Conservation (phyloP, 2,797 vertebrate species). For the Acrossocheilus fasciatus region DNA sequence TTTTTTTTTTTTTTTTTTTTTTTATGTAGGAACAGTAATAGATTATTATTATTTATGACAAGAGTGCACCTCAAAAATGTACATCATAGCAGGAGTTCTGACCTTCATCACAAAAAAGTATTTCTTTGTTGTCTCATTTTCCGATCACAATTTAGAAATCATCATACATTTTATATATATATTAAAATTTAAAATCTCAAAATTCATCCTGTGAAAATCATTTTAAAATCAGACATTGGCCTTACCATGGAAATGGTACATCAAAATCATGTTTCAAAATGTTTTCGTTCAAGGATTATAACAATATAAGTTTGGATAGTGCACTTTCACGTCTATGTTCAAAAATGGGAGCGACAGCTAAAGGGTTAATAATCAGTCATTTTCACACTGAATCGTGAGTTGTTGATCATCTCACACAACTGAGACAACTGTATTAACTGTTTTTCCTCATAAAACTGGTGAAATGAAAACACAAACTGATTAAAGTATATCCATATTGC, state of each 20-base stretch:
- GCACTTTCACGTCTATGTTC: background rate
- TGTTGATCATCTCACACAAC: constrained; percentile 47
- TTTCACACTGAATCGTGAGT: constrained; percentile 17
- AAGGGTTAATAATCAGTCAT: background rate
- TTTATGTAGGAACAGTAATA: too few species aligned
- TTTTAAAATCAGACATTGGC: background rate
- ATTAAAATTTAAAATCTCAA: too few species aligned
- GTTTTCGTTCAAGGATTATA: background rate
- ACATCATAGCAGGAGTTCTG: background rate
- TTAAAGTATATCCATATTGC: background rate
- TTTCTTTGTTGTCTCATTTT: background rate
- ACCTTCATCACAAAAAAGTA: background rate
- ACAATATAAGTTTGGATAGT: background rate
- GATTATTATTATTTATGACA: too few species aligned
- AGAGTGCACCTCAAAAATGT: too few species aligned
- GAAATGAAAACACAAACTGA: background rate
- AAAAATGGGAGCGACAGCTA: background rate
- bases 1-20: too few species aligned
- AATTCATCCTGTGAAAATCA: background rate
- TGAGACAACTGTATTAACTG: background rate
- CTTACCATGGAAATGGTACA: background rate
- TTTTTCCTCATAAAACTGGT: background rate
- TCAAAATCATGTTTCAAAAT: background rate
- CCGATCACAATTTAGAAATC: background rate
- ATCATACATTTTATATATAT: background rate